These are phyloP conservation scores for Percopsis omiscomaycus DNA, from an alignment of 2,797 vertebrate species.

Conservation along the genomic window DNA sequence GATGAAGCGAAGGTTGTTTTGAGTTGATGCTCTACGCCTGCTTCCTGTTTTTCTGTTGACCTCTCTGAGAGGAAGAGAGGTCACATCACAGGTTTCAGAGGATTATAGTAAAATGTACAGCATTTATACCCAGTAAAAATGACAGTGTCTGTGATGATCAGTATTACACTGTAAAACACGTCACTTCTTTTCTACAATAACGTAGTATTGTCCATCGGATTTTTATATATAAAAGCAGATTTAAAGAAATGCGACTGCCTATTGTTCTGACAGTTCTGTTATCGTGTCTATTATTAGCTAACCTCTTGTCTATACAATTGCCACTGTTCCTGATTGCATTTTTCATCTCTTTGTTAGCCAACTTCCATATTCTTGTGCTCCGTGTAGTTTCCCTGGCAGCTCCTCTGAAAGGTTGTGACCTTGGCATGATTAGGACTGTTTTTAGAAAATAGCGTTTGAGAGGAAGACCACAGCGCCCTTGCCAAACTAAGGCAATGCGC, in stretches of 20 bases:
- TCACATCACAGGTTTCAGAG: slow-evolving; percentile 25
- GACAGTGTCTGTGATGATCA: background rate
- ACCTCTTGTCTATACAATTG: slow-evolving; percentile 58
- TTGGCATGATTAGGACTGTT: slow-evolving; percentile 47
- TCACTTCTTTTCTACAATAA: too few relatives aligned
- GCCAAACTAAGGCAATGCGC: slow-evolving; percentile 40
- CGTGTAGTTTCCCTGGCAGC: slow-evolving; percentile 56
- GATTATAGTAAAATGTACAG: slow-evolving; percentile 23
- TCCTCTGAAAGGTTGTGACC: slow-evolving; percentile 50
- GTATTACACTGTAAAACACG: too few relatives aligned
- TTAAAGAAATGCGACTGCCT: slow-evolving; percentile 37
- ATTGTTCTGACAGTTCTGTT: slow-evolving; percentile 63
- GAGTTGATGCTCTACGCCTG: slow-evolving; percentile 55
- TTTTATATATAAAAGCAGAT: slow-evolving; percentile 36
- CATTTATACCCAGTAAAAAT: slow-evolving; percentile 23
- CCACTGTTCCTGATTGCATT: slow-evolving; percentile 72
- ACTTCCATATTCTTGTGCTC: slow-evolving; percentile 40
- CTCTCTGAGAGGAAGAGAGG: slow-evolving; percentile 32
- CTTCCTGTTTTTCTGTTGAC: slow-evolving; percentile 62
- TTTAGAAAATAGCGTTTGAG: slow-evolving; percentile 48
- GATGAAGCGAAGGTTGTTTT: slow-evolving; percentile 67
- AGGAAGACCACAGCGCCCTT: slow-evolving; percentile 51
- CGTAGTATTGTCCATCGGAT: too few relatives aligned
- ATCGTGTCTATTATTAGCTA: slow-evolving; percentile 76
- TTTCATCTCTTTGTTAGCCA: slow-evolving; percentile 50